phyloP scores from a whole-genome alignment of 2,888 invertebrate genomes.

The Rhagophthalmus giganteus region DNA sequence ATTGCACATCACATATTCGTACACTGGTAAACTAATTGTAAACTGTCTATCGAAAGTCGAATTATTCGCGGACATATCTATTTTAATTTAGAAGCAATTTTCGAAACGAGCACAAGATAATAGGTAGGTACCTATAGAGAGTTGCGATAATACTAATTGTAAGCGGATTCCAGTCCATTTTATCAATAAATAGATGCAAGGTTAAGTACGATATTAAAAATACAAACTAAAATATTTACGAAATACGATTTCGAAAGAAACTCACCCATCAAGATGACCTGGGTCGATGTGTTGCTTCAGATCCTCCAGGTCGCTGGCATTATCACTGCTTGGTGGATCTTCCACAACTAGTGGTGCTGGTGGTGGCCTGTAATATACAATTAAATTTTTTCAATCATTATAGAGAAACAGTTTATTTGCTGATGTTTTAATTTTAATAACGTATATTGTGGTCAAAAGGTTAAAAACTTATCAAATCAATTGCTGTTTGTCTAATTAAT shows the following conservation, averaged over 20 bases:
- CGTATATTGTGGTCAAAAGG: neutral
- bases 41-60: neutral
- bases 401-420: neutral
- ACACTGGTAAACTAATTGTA: neutral
- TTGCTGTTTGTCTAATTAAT: too few species aligned
- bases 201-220: neutral
- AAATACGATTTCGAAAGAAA: too few species aligned
- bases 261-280: slow-evolving; percentile 55
- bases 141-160: neutral
- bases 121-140: too few species aligned
- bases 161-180: too few species aligned
- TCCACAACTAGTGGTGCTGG: slow-evolving; percentile 41
- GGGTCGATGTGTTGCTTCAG: slow-evolving; percentile 47
- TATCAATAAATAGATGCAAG: neutral
- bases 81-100: neutral
- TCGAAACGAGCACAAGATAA: neutral
- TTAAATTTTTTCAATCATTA: neutral
- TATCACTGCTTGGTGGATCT: slow-evolving; percentile 45
- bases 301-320: slow-evolving; percentile 51
- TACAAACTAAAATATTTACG: neutral
- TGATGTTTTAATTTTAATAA: neutral
- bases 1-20: neutral
- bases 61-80: neutral
- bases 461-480: too few species aligned
- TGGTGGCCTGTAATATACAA: slow-evolving; percentile 31